Percentiles rank a stretch among this genome's conserved stretches.
Evolutionary conservation across 2,888 invertebrate genomes (phyloP).

Genomic region (Rosalia funebris): DNA sequence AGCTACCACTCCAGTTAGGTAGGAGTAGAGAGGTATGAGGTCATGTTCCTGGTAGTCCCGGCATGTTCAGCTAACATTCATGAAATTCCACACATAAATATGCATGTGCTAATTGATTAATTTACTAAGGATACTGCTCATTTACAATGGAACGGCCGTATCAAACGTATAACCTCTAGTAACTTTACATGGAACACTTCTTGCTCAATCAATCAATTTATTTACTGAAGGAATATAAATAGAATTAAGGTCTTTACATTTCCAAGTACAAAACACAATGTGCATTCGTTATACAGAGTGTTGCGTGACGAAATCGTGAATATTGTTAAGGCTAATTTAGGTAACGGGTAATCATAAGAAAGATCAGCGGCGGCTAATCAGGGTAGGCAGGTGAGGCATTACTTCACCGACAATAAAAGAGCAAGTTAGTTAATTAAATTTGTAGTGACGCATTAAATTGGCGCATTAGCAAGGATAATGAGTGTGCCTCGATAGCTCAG

Average conservation of each 20-base stretch:
- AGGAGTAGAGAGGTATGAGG: slow-evolving; percentile 18
- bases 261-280: too few relatives aligned
- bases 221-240: not conserved
- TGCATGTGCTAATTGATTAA: slow-evolving; percentile 16
- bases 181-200: not conserved
- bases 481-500: too few relatives aligned
- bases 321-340: too few relatives aligned
- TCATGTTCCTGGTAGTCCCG: slow-evolving; percentile 6
- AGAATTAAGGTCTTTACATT: not conserved
- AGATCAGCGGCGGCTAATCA: too few relatives aligned
- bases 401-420: too few relatives aligned
- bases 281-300: too few relatives aligned
- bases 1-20: slow-evolving; percentile 1
- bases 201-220: slow-evolving; percentile 1
- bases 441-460: too few relatives aligned
- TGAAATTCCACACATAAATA: slow-evolving; percentile 15
- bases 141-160: not conserved
- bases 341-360: too few relatives aligned
- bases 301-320: too few relatives aligned
- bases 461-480: too few relatives aligned
- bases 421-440: too few relatives aligned
- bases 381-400: too few relatives aligned
- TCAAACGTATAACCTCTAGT: not conserved
- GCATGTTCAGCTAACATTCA: slow-evolving; percentile 6
- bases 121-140: slow-evolving; percentile 7